These are phyloP conservation scores for Orientallactaga sibirica DNA, from an alignment of 2,797 vertebrate genomes.

Conservation along the genomic window DNA sequence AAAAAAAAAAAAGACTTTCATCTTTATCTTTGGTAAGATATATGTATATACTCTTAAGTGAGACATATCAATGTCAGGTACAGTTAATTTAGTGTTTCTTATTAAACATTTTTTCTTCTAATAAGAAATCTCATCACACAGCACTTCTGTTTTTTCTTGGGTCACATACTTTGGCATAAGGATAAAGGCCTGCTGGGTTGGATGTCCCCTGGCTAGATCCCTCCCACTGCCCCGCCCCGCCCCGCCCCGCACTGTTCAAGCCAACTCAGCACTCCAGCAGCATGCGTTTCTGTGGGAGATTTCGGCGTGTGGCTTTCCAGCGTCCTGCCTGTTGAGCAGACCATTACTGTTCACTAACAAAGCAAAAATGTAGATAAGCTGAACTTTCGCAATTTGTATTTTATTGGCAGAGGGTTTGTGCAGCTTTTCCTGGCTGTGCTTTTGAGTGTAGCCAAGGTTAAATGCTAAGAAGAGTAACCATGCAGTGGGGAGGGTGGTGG, in stretches of 20 bases:
- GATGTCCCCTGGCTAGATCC: slow-evolving; percentile 46
- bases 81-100: slow-evolving; percentile 54
- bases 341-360: slow-evolving; percentile 87
- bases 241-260: slow-evolving; percentile 70
- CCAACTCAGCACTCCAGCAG: slow-evolving; percentile 85
- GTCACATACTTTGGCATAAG: neutral
- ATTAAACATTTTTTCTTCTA: slow-evolving; percentile 59
- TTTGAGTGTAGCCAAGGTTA: slow-evolving; percentile 81
- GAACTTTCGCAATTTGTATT: slow-evolving; percentile 76
- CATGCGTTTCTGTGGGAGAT: slow-evolving; percentile 79
- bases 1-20: too few relatives aligned
- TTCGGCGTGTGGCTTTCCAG: slow-evolving; percentile 82
- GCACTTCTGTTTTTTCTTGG: slow-evolving; percentile 38
- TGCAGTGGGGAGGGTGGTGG: slow-evolving; percentile 70
- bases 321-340: slow-evolving; percentile 78
- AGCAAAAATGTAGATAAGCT: slow-evolving; percentile 89
- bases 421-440: slow-evolving; percentile 84
- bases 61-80: neutral
- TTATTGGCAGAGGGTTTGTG: slow-evolving; percentile 85
- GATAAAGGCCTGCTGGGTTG: slow-evolving; percentile 49
- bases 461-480: slow-evolving; percentile 76
- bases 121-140: slow-evolving; percentile 61
- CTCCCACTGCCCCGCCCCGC: slow-evolving; percentile 13
- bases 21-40: neutral
- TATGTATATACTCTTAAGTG: slow-evolving; percentile 6